Evolutionary conservation across 2,113 vertebrate species (phyloP).

Genomic region (Columbina picui): DNA sequence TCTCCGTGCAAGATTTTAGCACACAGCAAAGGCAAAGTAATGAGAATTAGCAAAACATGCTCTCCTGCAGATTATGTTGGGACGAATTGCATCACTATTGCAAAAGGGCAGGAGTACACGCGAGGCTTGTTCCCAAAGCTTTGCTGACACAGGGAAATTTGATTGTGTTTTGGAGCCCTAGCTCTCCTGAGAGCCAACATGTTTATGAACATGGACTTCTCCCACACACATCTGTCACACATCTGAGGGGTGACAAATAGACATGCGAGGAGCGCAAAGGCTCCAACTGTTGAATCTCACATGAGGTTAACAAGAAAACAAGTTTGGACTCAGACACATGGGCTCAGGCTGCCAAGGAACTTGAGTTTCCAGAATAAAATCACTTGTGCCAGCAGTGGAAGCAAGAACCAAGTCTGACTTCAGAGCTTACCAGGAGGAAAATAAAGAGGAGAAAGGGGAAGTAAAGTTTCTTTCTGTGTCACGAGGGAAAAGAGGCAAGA

Average conservation of each 20-base stretch:
- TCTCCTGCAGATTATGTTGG: accelerated
- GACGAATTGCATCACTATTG: background rate
- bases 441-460: background rate
- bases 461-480: background rate
- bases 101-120: background rate
- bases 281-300: background rate
- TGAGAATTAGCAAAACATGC: background rate
- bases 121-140: background rate
- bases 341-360: slow-evolving; percentile 1
- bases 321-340: background rate
- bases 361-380: background rate
- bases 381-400: slow-evolving; percentile 20
- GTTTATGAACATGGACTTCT: background rate
- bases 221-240: background rate
- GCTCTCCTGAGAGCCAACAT: accelerated
- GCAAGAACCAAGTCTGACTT: background rate
- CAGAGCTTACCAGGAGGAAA: background rate
- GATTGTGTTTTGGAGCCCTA: background rate
- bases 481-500: background rate
- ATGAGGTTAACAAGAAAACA: background rate
- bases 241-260: background rate
- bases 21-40: background rate
- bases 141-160: background rate
- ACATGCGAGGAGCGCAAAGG: background rate
- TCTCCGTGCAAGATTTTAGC: background rate